Base-by-base conservation (phyloP, 2,113 vertebrate species). In the Sinocyclocheilus anophthalmus region DNA sequence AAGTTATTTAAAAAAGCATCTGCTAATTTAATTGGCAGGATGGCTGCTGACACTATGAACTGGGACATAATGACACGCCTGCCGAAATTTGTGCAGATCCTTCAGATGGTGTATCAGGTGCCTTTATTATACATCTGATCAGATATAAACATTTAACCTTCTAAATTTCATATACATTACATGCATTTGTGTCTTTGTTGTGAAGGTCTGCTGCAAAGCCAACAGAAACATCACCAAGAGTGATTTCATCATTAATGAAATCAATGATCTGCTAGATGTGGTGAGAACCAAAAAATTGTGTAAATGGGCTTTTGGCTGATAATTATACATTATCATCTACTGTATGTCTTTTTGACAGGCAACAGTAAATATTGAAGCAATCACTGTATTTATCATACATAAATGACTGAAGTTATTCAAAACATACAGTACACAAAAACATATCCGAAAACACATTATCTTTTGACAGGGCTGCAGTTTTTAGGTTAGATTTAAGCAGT, bases 71-170 rank as follows among this genome's bases (percentile, higher is more conserved):
- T 1, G 11, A 45, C 0, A 18, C 20, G 11, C 1, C 4, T 87
- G 24, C 0, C 22, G 2, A 42, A 75, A 37, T 61, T 14, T 24
- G 50, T 81, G 14, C 2, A 55, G 50, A 33, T 91, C 6, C 84
- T 91, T 3, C 81, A 89, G 67, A 84, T 61, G 30, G 10, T 91
- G 16, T 82, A 88, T 86, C 55, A 87, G 86, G 91, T 91, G 69
- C 45, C 45, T 78, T 59, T 37, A 42, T 39, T 33, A 22, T 14
- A 61, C 22, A 6, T 57, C 16, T 14, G 10, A 26, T 80, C 9
- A 42, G 30, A 33, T 33, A 3, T 33, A 33, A 33, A 33, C 37
- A 39, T 39, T 39, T 39, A 39, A 39, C 37, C 37, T 39, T 39
- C 30, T 33, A 33, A 33, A 33, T 33, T 33, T 33, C 30, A 33